These are phyloP conservation scores for Ichneumon xanthorius DNA, from an alignment of 2,888 invertebrate genomes.

Conservation along the genomic window DNA sequence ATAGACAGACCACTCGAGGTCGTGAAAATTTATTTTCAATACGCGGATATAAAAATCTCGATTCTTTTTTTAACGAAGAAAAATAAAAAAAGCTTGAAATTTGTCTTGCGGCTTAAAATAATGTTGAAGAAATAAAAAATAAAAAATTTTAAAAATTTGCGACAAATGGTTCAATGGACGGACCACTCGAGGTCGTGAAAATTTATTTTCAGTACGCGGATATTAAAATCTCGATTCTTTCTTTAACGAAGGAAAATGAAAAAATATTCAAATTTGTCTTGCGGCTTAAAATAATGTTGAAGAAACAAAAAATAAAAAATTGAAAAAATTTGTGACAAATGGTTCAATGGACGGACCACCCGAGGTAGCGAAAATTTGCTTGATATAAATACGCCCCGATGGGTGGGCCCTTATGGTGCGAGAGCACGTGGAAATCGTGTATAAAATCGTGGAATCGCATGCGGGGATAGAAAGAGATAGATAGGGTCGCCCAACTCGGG, in stretches of 20 bases:
- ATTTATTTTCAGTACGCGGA: too few relatives aligned
- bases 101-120: background rate
- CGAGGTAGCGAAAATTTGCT: conserved; percentile 72
- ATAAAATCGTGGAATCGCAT: conserved; percentile 8
- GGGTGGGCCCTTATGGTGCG: conserved; percentile 74
- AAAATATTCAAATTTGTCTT: background rate
- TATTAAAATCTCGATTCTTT: too few relatives aligned
- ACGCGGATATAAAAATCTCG: too few relatives aligned
- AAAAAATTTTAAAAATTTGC: too few relatives aligned
- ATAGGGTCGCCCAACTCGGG: conserved; percentile 27
- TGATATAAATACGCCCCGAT: conserved; percentile 79
- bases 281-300: background rate
- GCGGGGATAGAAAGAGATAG: conserved; percentile 38
- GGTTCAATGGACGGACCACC: conserved; percentile 73
- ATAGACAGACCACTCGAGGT: too few relatives aligned
- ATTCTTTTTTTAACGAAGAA: background rate
- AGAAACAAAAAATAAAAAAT: background rate
- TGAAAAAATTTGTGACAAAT: conserved; percentile 32
- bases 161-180: conserved; percentile 33
- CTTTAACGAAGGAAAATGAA: background rate
- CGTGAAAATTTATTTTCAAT: too few relatives aligned
- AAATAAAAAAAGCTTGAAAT: background rate
- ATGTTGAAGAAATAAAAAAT: background rate
- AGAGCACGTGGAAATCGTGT: conserved; percentile 57
- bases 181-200: conserved; percentile 73